A percentile compares a stretch with the other conserved stretches of the same genome.
phyloP scores from a whole-genome alignment of 2,113 vertebrate genomes.

The Meleagris gallopavo region DNA sequence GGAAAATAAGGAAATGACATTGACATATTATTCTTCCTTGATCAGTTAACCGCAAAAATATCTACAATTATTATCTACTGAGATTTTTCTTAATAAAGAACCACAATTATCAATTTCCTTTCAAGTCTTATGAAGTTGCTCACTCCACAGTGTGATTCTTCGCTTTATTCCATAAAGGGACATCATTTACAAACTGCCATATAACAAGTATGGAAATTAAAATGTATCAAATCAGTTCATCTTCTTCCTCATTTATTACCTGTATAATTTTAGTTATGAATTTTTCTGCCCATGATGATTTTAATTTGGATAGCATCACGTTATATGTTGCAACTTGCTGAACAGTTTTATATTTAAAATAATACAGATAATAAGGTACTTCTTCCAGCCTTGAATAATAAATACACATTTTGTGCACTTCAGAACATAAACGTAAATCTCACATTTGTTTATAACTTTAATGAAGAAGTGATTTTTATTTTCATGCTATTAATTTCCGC shows the following conservation, averaged over 20 bases:
- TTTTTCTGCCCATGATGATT: neutral
- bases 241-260: neutral
- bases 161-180: neutral
- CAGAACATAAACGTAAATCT: neutral
- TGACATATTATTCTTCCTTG: neutral
- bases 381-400: neutral
- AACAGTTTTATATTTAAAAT: neutral
- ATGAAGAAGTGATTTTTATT: constrained; percentile 19
- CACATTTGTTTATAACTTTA: neutral
- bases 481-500: neutral
- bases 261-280: neutral
- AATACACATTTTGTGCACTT: neutral
- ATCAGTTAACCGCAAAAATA: neutral
- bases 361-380: neutral
- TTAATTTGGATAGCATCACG: neutral
- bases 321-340: neutral
- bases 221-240: neutral
- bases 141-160: neutral
- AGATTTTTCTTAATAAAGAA: neutral
- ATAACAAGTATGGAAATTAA: neutral
- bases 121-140: neutral
- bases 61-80: neutral
- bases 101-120: neutral
- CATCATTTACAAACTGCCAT: neutral
- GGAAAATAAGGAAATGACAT: neutral